Conservation (phyloP, 2,113 vertebrate genomes). For the Alethe diademata region DNA sequence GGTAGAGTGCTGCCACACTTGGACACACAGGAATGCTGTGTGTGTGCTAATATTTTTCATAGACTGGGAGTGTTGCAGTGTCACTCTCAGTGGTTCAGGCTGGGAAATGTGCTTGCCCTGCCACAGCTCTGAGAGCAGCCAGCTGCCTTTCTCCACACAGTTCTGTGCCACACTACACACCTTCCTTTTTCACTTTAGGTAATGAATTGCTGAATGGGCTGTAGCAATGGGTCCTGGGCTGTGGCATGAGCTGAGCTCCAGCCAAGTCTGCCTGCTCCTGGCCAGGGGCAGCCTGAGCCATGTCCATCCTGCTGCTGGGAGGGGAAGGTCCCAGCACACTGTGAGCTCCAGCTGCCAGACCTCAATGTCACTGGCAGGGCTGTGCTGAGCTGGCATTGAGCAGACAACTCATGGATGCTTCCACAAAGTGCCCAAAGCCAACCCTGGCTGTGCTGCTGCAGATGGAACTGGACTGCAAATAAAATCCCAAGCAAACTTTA, state of each 20-base stretch:
- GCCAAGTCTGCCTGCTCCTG: neutral
- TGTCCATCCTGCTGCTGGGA: accelerated
- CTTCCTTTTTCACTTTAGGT: neutral
- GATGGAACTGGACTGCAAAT: neutral
- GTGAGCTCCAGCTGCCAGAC: neutral
- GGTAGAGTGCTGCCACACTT: neutral
- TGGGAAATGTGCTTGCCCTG: neutral
- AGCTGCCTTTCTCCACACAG: neutral
- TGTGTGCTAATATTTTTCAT: neutral
- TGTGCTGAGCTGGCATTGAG: neutral
- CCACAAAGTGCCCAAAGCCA: neutral
- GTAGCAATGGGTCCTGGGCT: too few relatives aligned
- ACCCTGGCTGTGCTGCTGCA: neutral
- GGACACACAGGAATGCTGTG: neutral
- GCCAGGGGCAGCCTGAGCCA: accelerated
- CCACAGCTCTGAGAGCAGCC: neutral
- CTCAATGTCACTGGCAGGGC: neutral
- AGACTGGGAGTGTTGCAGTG: neutral
- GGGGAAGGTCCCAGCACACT: neutral
- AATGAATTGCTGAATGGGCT: neutral
- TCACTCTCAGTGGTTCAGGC: neutral
- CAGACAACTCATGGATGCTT: neutral
- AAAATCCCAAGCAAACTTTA: neutral
- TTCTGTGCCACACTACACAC: neutral
- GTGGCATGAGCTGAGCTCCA: accelerated